Conservation (phyloP, 2,113 vertebrate species). For the Colius striatus region DNA sequence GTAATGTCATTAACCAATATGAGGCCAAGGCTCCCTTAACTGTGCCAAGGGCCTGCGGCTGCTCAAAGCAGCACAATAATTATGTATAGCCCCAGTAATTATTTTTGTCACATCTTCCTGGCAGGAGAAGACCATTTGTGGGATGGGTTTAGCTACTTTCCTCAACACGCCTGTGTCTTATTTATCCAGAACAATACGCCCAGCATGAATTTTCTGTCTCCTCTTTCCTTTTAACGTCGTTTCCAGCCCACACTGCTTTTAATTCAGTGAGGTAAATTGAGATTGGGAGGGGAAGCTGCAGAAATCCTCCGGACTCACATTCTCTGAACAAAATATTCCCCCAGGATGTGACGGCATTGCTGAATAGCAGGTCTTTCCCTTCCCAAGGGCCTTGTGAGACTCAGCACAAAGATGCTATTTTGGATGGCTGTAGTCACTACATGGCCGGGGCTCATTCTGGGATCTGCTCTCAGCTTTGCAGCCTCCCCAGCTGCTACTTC, state of each 20-base stretch:
- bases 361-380: slow-evolving; percentile 22
- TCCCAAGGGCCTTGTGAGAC: not conserved
- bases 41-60: slow-evolving; percentile 43
- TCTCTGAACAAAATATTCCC: slow-evolving; percentile 4
- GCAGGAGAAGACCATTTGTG: slow-evolving; percentile 53
- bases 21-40: not conserved
- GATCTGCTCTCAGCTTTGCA: not conserved
- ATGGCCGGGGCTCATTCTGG: rapidly evolving
- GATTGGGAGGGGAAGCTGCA: slow-evolving; percentile 45
- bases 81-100: slow-evolving; percentile 54
- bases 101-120: slow-evolving; percentile 67
- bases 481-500: not conserved
- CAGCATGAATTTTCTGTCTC: slow-evolving; percentile 42
- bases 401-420: not conserved
- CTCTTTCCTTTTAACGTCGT: slow-evolving; percentile 22
- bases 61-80: slow-evolving; percentile 51
- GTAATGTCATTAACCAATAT: not conserved
- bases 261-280: slow-evolving; percentile 45
- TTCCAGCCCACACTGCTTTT: slow-evolving; percentile 63
- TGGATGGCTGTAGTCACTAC: not conserved
- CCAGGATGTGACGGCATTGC: not conserved
- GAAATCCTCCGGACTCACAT: slow-evolving; percentile 24
- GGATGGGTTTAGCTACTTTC: slow-evolving; percentile 55
- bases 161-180: slow-evolving; percentile 50
- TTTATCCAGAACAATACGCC: slow-evolving; percentile 58